Evolutionary conservation across 2,113 vertebrate species (phyloP).

Genomic region (Brevimyrus niger): DNA sequence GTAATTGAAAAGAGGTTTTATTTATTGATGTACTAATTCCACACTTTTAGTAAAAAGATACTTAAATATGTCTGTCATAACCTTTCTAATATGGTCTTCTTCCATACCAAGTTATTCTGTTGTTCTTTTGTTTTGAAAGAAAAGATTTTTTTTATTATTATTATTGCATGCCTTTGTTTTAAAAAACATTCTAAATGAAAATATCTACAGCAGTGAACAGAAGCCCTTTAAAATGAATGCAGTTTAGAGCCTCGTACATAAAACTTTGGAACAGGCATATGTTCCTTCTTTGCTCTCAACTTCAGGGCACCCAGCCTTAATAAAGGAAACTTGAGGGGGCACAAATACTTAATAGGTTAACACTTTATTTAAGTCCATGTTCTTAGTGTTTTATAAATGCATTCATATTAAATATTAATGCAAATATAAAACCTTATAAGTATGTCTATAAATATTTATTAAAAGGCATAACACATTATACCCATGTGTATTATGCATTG

Average conservation of each 20-base stretch:
- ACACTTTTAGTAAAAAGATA: neutral
- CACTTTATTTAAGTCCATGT: too few species aligned
- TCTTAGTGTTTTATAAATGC: too few species aligned
- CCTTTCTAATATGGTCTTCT: neutral
- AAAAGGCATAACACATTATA: too few species aligned
- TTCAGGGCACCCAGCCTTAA: neutral
- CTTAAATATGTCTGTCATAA: neutral
- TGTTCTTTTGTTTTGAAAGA: neutral
- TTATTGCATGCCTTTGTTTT: too few species aligned
- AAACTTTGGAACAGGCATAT: neutral
- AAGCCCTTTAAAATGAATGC: neutral
- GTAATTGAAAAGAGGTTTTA: neutral
- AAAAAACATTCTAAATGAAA: neutral
- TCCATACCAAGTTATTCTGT: neutral
- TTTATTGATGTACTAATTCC: neutral
- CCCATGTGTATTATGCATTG: too few species aligned
- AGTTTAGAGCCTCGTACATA: neutral
- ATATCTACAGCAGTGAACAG: neutral
- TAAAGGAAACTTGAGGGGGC: constrained; percentile 25
- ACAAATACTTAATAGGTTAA: neutral
- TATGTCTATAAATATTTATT: too few species aligned
- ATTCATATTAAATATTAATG: too few species aligned
- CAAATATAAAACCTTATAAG: too few species aligned
- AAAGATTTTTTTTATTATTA: neutral
- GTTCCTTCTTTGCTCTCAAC: constrained; percentile 17